Percentiles rank a stretch among this genome's conserved stretches.
phyloP scores from a whole-genome alignment of 2,797 vertebrate species.

The Argyrosomus regius region DNA sequence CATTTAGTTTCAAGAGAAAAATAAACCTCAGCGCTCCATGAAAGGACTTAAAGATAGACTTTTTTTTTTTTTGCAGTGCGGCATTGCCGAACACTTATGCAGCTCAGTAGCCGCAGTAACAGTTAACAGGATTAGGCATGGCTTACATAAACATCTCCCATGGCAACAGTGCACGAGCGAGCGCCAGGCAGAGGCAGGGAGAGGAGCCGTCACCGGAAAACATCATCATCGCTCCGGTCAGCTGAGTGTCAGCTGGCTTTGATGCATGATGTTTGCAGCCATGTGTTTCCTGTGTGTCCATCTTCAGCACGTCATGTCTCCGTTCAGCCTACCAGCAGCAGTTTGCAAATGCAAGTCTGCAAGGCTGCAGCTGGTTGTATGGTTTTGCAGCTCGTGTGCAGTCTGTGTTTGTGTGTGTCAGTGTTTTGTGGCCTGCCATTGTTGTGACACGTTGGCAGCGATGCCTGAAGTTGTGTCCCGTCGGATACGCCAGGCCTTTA shows the following conservation, averaged over 20 bases:
- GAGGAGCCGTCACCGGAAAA: constrained; percentile 49
- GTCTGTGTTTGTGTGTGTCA: constrained; percentile 38
- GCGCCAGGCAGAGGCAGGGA: constrained; percentile 50
- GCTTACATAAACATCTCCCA: constrained; percentile 85
- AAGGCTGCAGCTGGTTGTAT: not conserved
- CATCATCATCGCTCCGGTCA: constrained; percentile 54
- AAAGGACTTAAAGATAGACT: constrained; percentile 35
- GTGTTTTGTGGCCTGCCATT: constrained; percentile 45
- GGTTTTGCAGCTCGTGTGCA: not conserved
- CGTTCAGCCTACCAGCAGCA: not conserved
- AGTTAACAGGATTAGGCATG: constrained; percentile 84
- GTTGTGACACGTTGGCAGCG: constrained; percentile 69
- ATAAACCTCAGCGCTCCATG: constrained; percentile 19
- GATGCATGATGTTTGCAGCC: constrained; percentile 5
- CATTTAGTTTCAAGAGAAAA: constrained; percentile 7
- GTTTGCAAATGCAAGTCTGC: not conserved
- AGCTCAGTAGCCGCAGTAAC: constrained; percentile 72
- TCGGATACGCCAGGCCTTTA: constrained; percentile 67
- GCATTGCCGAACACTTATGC: constrained; percentile 51
- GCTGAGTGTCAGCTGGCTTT: constrained; percentile 54
- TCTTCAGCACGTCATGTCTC: not conserved
- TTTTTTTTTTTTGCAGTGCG: constrained; percentile 64
- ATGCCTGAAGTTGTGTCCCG: constrained; percentile 67
- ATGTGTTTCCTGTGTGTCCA: constrained; percentile 18
- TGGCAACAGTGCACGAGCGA: constrained; percentile 74